phyloP scores from a whole-genome alignment of 2,888 invertebrate genomes.

The Metellina segmentata region DNA sequence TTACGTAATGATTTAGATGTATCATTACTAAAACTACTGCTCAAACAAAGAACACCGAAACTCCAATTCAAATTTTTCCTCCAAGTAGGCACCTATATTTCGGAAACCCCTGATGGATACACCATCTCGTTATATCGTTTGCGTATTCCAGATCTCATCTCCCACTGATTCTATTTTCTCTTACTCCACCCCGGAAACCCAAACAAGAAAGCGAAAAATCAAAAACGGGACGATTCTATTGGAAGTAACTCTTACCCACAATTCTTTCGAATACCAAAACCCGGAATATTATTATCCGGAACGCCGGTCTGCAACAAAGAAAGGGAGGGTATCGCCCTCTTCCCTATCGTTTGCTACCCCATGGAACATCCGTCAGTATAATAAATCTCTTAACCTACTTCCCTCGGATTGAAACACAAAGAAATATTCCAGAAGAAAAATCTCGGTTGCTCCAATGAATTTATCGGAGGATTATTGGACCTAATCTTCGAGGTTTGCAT shows the following conservation, averaged over 20 bases:
- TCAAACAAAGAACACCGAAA: too few species aligned
- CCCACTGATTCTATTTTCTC: not conserved
- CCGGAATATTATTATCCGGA: conserved; percentile 60
- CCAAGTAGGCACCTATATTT: too few species aligned
- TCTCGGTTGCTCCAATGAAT: conserved; percentile 27
- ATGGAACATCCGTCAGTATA: conserved; percentile 33
- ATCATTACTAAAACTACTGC: too few species aligned
- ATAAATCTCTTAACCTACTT: conserved; percentile 72
- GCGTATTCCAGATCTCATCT: not conserved
- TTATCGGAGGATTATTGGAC: conserved; percentile 67
- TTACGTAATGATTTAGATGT: too few species aligned
- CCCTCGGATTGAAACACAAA: conserved; percentile 13
- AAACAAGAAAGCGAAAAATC: conserved; percentile 26
- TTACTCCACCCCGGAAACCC: not conserved
- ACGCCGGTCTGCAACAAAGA: not conserved
- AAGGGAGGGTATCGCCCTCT: not conserved
- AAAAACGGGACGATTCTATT: conserved; percentile 3
- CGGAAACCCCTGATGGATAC: too few species aligned
- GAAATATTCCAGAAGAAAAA: conserved; percentile 34
- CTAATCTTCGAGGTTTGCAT: conserved; percentile 69
- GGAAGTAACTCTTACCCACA: conserved; percentile 34
- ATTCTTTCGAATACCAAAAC: conserved; percentile 47
- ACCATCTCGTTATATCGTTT: not conserved
- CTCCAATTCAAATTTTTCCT: too few species aligned
- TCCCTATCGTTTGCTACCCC: conserved; percentile 10